A percentile compares a stretch with the other conserved stretches of the same genome.
Evolutionary conservation across 2,797 vertebrate species (phyloP).

Genomic region (Cyclura pinguis): DNA sequence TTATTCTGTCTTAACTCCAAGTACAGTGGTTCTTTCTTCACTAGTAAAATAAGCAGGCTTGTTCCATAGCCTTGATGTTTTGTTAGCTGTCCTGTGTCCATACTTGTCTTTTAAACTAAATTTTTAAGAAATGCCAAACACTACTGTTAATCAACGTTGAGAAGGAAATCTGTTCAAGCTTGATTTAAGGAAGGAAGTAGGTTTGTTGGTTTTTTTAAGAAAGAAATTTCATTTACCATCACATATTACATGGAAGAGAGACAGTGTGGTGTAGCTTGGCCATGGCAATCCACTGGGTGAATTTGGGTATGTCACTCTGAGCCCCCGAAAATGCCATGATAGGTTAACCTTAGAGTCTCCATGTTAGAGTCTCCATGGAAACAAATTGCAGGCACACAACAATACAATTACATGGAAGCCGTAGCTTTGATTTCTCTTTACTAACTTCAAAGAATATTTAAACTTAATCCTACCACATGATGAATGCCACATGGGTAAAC

Average conservation of each 20-base stretch:
- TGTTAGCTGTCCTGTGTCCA: neutral
- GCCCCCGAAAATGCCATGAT: too few relatives aligned
- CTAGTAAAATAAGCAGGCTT: constrained; percentile 8
- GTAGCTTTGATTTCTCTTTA: neutral
- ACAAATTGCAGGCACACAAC: too few relatives aligned
- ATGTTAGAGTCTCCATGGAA: too few relatives aligned
- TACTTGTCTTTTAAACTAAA: neutral
- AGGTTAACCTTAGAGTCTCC: too few relatives aligned
- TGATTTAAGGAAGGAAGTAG: constrained; percentile 47
- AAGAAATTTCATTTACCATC: neutral
- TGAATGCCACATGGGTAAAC: neutral
- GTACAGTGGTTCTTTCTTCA: constrained; percentile 2
- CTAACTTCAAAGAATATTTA: constrained; percentile 1
- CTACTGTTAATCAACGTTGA: neutral
- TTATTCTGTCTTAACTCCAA: neutral
- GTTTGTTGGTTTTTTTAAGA: neutral
- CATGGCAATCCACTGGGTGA: too few relatives aligned
- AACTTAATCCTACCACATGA: neutral
- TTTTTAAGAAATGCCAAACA: neutral
- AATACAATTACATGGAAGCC: neutral
- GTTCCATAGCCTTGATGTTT: constrained; percentile 8
- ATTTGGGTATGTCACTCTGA: too few relatives aligned
- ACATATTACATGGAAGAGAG: neutral
- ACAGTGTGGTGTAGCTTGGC: too few relatives aligned
- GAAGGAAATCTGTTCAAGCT: constrained; percentile 15